Evolutionary conservation across 2,113 vertebrate genomes (phyloP), one percentile per base, ranked within the genome.

Genomic region (Manacus vitellinus): DNA sequence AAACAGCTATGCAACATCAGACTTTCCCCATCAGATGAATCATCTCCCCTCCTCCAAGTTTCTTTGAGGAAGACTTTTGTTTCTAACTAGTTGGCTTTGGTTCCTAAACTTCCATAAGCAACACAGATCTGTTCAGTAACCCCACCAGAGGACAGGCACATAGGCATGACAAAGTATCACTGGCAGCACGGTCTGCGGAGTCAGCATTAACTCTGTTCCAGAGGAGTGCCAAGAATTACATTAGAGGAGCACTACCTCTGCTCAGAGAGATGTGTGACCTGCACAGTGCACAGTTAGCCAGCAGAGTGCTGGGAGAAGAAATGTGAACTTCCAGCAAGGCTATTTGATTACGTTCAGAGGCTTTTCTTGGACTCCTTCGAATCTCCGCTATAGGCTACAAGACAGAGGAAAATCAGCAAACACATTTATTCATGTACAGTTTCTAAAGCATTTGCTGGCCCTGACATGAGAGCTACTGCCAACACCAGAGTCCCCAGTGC

Each of bases 151-250:
- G 91, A 94, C 72, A 88, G 67, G 83, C 92, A 88, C 51, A 71
- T 2, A 75, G 86, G 47, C 87, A 56, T 81, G 91, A 95, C 84
- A 89, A 87, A 95, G 77, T 85, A 65, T 76, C 73, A 16, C 59
- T 68, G 94, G 76, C 22, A 0, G 84, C 86, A 75, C 0, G 5
- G 86, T 73, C 79, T 82, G 94, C 94, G 43, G 76, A 81, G 84
- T 95, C 91, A 95, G 95, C 95, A 79, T 35, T 92, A 96, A 71
- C 51, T 71, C 79, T 54, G 63, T 39, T 72, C 67, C 93, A 94
- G 59, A 41, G 21, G 2, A 52, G 78, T 59, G 90, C 94, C 94
- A 96, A 80, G 47, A 96, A 86, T 63, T 88, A 67, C 82, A 88
- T 95, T 88, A 95, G 0, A 94, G 75, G 87, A 92, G 70, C 51